Evolutionary conservation across 2,888 invertebrate genomes (phyloP).

Genomic region (Endotricha flammealis): DNA sequence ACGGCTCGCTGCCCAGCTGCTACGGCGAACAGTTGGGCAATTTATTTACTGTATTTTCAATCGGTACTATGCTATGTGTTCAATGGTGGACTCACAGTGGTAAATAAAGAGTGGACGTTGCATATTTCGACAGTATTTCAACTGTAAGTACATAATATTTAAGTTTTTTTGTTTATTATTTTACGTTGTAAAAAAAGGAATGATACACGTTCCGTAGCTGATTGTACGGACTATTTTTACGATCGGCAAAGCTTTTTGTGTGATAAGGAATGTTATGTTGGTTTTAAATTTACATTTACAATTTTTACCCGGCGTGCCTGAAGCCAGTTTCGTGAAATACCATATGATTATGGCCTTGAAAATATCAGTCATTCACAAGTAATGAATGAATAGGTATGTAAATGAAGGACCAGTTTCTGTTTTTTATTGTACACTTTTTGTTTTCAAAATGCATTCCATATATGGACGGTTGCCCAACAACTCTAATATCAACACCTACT

Average conservation of each 20-base stretch:
- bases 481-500: no score
- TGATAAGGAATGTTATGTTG: neutral
- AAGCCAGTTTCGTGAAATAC: no score
- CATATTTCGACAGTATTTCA: constrained; percentile 7
- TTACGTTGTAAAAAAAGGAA: neutral
- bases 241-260: neutral
- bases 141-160: constrained; percentile 16
- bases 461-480: no score
- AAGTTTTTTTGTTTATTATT: constrained; percentile 3
- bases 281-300: no score
- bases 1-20: constrained; percentile 24
- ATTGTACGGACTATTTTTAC: constrained; percentile 4
- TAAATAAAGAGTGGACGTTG: constrained; percentile 35
- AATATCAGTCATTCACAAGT: neutral
- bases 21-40: constrained; percentile 39
- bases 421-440: no score
- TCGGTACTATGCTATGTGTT: constrained; percentile 45
- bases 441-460: no score
- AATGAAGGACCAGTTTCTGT: constrained; percentile 1
- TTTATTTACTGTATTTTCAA: constrained; percentile 40
- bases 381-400: constrained; percentile 3
- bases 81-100: constrained; percentile 43
- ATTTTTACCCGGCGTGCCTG: no score
- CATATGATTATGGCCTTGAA: constrained; percentile 6
- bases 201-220: neutral